Evolutionary conservation across 2,797 vertebrate genomes (phyloP), one percentile per base, ranked within the genome.

Genomic region (Acipenser transmontanus): DNA sequence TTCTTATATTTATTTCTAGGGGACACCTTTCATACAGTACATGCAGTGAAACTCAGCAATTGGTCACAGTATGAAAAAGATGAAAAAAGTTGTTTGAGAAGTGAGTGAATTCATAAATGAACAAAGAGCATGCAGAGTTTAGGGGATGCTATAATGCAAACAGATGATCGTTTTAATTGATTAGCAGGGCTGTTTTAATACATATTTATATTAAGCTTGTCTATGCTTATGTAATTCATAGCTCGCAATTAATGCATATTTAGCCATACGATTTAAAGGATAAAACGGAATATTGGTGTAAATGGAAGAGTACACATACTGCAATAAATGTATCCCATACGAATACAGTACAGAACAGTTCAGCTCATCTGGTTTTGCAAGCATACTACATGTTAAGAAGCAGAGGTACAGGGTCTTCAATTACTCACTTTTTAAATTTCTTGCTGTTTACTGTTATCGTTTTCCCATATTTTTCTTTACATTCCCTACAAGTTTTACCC

Each of bases 381-480:
- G 86, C 81, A 85, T 83, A 83, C 82, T 47, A 57, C 59, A 34
- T 34, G 34, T 34, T 34, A 34, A 17, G 17, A 17, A 34, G 34
- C 34, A 34, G 34, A 34, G 34, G 4, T 80, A 70, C 50, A 77
- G 80, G 81, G 80, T 77, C 78, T 76, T 66, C 71, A 70, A 61
- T 70, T 74, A 77, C 70, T 75, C 68, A 76, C 80, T 34, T 34
- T 34, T 34, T 34, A 4, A 34, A 34, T 34, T 34, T 34, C 34
- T 34, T 34, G 34, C 34, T 34, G 34, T 34, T 34, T 34, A 34
- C 34, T 34, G 34, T 34, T 34, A 34, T 34, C 34, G 34, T 34
- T 34, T 34, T 3, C 34, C 34, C 34, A 34, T 34, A 34, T 34
- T 4, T 34, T 34, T 34, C 0, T 34, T 4, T 34, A 34, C 3